Base-by-base conservation (phyloP, 2,113 vertebrate species). In the Passer montanus region DNA sequence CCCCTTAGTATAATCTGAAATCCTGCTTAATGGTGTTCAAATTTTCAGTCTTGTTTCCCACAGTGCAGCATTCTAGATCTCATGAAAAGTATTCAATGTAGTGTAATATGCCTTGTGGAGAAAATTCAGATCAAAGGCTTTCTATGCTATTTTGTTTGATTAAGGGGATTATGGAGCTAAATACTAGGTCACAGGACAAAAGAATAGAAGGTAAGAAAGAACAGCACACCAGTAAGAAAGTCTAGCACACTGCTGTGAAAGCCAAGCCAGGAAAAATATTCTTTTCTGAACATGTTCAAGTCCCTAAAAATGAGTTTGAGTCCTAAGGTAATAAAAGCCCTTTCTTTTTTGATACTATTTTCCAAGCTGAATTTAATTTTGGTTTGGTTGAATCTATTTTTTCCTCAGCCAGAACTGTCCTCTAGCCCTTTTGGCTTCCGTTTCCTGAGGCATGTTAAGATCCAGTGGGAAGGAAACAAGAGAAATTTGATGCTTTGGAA, bases 1-100 rank as follows among this genome's bases (percentile, higher is more conserved):
- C 19, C 35, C 53, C 35, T 77, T 74, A 58, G 26, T 76, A 33
- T 69, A 66, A 88, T 49, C 55, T 79, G 55, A 90, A 93, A 52
- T 81, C 43, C 55, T 92, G n/a, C 66, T 90, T 95, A 88, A 81
- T 37, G 33, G 47, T 80, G 37, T 96, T 84, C 55, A 89, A 9
- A 89, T 89, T 74, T 70, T 67, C 46, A 72, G 66, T 82, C 64
- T 60, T 60, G n/a, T 73, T 95, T 93, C 66, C 69, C 53, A 72
- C 52, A 79, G 56, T 60, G 56, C 66, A 89, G 67, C 41, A 84
- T 64, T 72, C 33, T 69, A 75, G 86, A 47, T 72, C 52, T 35
- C 91, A 73, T 41, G 39, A 70, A 59, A 66, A 89, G 68, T 52
- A 44, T 70, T 92, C 84, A 89, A 13, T 75, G 37, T 8, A 55